Base-by-base conservation (phyloP, 2,113 vertebrate genomes). In the Gymnogyps californianus region DNA sequence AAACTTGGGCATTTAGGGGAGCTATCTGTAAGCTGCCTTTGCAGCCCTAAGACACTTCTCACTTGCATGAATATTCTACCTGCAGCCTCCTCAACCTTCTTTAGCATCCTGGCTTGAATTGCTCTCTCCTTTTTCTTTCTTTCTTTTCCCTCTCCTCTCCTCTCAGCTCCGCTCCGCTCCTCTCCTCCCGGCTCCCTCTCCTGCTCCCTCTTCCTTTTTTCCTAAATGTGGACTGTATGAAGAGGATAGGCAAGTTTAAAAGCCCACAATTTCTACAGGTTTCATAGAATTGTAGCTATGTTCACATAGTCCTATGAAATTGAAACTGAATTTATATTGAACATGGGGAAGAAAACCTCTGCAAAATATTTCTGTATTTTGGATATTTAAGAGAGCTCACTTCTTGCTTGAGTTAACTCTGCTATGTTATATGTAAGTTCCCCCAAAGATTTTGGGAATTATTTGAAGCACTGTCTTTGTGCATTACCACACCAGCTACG, bases 71-170 rank as follows among this genome's bases (percentile, higher is more conserved):
- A 46, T 74, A 66, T 65, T 82, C 57, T 59, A 17, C 26, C 58
- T 84, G 46, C 28, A 87, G n/a, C 79, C 32, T 47, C 24, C 22
- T 85, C 42, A 46, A 11, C 42, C 29, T 74, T 77, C 16, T 80
- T 86, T 17, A 66, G 40, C 47, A 62, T 78, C 55, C 17, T 74
- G 19, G 16, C 26, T 94, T 85, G 44, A 81, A 58, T 9, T 59
- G 4, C 31, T 25, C 16, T 57, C 38, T 22, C 13, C 4, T 14
- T 4, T 4, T 4, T 21, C 4, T 4, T 7, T 16, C 6, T 3
- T 20, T 6, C 13, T 17, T 16, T 22, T 36, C 44, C 17, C 21
- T 25, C 28, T 59, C 3, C 15, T 13, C 18, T 20, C 18, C 4
- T 14, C 49, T 14, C 13, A 14, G 8, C 13, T 15, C 5, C 11